These are phyloP conservation scores for Tipula lateralis DNA, from an alignment of 2,888 invertebrate genomes.

Conservation along the genomic window DNA sequence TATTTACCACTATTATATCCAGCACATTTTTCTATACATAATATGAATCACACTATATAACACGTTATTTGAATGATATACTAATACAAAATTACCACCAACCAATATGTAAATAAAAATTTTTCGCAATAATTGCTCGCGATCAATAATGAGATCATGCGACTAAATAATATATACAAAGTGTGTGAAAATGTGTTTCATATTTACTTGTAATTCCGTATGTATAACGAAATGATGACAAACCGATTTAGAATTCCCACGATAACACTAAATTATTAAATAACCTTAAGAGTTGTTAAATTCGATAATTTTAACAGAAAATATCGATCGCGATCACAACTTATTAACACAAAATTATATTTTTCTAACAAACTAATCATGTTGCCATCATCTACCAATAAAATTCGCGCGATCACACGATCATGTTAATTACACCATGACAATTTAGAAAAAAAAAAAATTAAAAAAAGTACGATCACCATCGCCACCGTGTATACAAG, in stretches of 20 bases:
- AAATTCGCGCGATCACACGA: constrained; percentile 24
- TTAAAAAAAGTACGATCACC: neutral
- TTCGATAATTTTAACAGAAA: constrained; percentile 6
- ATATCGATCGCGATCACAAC: constrained; percentile 24
- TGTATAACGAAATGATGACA: neutral
- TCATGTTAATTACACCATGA: constrained; percentile 11
- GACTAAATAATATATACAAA: neutral
- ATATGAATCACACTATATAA: neutral
- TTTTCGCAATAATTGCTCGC: neutral
- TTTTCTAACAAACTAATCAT: constrained; percentile 24
- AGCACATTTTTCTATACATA: too few relatives aligned
- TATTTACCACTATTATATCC: too few relatives aligned
- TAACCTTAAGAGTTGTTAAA: constrained; percentile 11
- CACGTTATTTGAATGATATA: neutral
- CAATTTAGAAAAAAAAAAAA: neutral
- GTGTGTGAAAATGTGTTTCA: neutral
- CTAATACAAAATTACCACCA: neutral
- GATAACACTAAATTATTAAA: neutral
- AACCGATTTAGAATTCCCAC: neutral
- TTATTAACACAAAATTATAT: constrained; percentile 24
- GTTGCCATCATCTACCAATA: neutral
- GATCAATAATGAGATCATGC: neutral
- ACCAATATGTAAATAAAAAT: neutral
- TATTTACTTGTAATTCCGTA: neutral
- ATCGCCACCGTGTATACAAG: neutral